A percentile compares a stretch with the other conserved stretches of the same genome.
Conservation (phyloP, 2,113 vertebrate species). For the Tapirus terrestris region DNA sequence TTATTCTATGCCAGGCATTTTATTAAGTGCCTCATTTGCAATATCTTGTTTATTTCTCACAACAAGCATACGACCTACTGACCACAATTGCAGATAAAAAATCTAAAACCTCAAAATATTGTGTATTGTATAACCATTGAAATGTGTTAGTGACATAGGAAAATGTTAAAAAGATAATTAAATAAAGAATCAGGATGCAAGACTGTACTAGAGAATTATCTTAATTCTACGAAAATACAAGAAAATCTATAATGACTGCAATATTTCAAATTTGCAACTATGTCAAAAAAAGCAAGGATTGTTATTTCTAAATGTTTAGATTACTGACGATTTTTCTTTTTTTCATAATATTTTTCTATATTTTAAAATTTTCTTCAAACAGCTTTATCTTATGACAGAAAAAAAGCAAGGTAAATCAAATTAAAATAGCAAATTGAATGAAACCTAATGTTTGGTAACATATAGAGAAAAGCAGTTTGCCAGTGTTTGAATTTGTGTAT, state of each 20-base stretch:
- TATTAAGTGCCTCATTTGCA: background rate
- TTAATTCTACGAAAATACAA: background rate
- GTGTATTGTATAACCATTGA: background rate
- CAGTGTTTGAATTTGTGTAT: background rate
- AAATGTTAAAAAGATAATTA: background rate
- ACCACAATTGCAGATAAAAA: background rate
- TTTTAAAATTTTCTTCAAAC: background rate
- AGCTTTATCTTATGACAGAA: background rate
- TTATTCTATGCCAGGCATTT: background rate
- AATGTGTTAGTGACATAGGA: background rate
- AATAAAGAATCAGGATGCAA: background rate
- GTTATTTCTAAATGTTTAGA: background rate
- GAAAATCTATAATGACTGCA: background rate
- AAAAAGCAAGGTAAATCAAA: background rate
- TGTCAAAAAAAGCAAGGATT: background rate
- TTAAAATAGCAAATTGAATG: background rate
- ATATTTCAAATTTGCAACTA: background rate
- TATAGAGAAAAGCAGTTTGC: background rate
- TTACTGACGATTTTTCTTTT: background rate
- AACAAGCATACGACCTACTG: background rate
- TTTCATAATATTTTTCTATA: background rate
- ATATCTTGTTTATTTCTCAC: background rate
- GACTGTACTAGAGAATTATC: background rate
- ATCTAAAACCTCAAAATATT: background rate
- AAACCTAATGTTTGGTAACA: background rate